Conservation (phyloP, 2,797 vertebrate species). For the Novumbra hubbsi region DNA sequence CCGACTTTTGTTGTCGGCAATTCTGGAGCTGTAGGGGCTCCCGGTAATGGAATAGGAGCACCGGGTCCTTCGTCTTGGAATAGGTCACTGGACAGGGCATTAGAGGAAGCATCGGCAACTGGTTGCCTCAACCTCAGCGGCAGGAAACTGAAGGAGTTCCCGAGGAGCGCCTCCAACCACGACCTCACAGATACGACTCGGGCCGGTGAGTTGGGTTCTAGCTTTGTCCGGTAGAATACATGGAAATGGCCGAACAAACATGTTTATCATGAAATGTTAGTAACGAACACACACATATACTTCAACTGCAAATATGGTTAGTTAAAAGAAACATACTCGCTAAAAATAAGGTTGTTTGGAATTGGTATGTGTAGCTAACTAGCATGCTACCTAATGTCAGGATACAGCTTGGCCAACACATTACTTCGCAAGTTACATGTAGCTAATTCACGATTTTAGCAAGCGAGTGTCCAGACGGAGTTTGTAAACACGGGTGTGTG, state of each 20-base stretch:
- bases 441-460: neutral
- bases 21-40: constrained; percentile 48
- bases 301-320: neutral
- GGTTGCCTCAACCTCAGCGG: constrained; percentile 91
- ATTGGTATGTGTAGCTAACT: neutral
- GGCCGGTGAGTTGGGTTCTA: constrained; percentile 79
- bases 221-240: neutral
- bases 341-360: neutral
- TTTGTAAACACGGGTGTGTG: constrained; percentile 24
- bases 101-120: constrained; percentile 91
- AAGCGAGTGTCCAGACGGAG: neutral
- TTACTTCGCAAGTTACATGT: neutral
- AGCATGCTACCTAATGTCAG: neutral
- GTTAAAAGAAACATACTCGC: neutral
- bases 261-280: neutral
- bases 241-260: no score
- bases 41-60: constrained; percentile 44
- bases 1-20: constrained; percentile 64
- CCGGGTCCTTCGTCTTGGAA: constrained; percentile 83
- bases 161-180: constrained; percentile 88
- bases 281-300: neutral
- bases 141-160: constrained; percentile 98
- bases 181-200: constrained; percentile 94
- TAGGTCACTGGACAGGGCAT: constrained; percentile 88
- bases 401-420: neutral